Base-by-base conservation (phyloP, 2,888 invertebrate genomes). In the Rotaria macrura region DNA sequence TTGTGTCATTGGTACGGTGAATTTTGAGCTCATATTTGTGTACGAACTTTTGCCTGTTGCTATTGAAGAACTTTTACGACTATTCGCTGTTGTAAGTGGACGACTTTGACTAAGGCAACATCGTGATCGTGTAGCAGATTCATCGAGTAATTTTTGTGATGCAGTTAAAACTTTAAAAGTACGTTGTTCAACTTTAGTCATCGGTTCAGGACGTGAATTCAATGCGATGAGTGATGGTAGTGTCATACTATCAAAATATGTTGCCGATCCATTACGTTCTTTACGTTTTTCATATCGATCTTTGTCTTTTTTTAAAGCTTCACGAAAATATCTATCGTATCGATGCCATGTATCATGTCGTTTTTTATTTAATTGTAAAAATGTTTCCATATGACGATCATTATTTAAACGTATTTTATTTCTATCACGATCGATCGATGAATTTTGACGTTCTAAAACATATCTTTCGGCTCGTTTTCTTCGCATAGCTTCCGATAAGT, bases 291-390 rank as follows among this genome's bases (percentile, higher is more conserved):
- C 79, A 43, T n/a, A 12, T 38, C 38, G 10, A n/a, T 79, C 79
- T 43, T 79, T 40, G 1, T 79, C 79, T 43, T 79, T 79, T 25
- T 38, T 40, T 10, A 79, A 12, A 79, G 25, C 40, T 43, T 79
- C 79, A 12, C 79, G 79, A 79, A 79, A 79, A 43, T 79, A 20
- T 43, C n/a, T 40, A 43, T 79, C 79, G 43, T 79, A 23, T 43
- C 43, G 40, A 40, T 43, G n/a, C 79, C 79, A 79, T 14, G 40
- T 79, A n/a, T 79, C 79, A 43, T 79, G 79, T n/a, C 79, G 79
- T 79, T 79, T 40, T 5, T 14, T 23, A 10, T 25, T 79, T 43
- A 79, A n/a, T 40, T 40, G 43, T 40, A 79, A 40, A 79, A 79
- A 79, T 43, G 79, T 43, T 40, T 79, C 79, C 34, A 38, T 79